phyloP scores from a whole-genome alignment of 2,888 invertebrate species.

The Drosophila barbarae region DNA sequence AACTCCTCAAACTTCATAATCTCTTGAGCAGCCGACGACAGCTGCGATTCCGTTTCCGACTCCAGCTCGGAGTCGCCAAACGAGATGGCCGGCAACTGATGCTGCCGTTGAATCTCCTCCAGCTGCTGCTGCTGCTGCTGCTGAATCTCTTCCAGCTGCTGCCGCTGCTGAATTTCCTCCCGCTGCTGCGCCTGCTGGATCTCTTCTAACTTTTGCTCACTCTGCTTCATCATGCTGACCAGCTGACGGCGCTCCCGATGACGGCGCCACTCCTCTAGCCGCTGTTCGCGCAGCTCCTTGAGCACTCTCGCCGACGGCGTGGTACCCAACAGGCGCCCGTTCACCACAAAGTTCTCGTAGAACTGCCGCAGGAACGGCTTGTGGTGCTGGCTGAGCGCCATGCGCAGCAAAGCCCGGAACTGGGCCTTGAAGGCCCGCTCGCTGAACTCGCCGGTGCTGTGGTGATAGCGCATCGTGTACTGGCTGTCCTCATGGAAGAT shows the following conservation, averaged over 20 bases:
- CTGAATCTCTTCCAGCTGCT: constrained; percentile 31
- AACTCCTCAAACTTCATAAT: constrained; percentile 77
- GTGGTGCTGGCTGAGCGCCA: constrained; percentile 76
- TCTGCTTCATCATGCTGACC: constrained; percentile 35
- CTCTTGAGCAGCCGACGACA: constrained; percentile 74
- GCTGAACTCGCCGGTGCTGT: constrained; percentile 77
- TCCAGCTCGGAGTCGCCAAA: constrained; percentile 75
- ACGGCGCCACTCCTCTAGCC: constrained; percentile 69
- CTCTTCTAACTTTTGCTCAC: constrained; percentile 18
- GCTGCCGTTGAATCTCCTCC: constrained; percentile 38
- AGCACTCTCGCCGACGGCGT: constrained; percentile 74
- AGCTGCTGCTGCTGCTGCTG: constrained; percentile 29
- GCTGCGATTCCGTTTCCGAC: constrained; percentile 76
- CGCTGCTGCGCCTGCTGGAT: constrained; percentile 30
- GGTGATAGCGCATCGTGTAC: constrained; percentile 76
- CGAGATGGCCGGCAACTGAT: constrained; percentile 58
- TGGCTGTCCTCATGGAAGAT: constrained; percentile 76
- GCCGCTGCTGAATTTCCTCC: constrained; percentile 32
- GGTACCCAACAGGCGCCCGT: constrained; percentile 73
- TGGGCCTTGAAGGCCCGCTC: constrained; percentile 78
- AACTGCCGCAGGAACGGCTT: constrained; percentile 78
- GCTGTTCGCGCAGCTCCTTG: constrained; percentile 65
- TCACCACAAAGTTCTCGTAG: constrained; percentile 76
- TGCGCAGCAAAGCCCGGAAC: constrained; percentile 76
- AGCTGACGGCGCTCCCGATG: constrained; percentile 60